Evolutionary conservation across 1,140 invertebrate genomes (phyloP).

Genomic region (Euwallacea fornicatus): DNA sequence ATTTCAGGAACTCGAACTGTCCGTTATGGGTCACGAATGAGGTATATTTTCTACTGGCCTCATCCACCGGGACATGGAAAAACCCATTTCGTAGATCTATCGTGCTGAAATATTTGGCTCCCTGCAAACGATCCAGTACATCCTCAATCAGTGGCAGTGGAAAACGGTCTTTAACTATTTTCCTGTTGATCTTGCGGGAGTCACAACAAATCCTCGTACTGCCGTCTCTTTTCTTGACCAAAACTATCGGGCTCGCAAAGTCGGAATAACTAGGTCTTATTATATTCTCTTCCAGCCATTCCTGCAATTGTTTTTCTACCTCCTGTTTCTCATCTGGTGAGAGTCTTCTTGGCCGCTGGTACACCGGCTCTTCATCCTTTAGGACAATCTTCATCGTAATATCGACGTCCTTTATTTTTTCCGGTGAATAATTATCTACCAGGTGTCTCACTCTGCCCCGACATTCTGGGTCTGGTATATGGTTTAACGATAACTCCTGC

Average conservation of each 20-base stretch:
- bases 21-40: constrained; percentile 43
- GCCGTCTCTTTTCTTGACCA: constrained; percentile 22
- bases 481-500: not conserved
- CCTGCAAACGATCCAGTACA: constrained; percentile 38
- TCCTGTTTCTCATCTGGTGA: constrained; percentile 39
- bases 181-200: constrained; percentile 55
- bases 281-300: constrained; percentile 39
- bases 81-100: constrained; percentile 52
- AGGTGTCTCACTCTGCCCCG: constrained; percentile 20
- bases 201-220: constrained; percentile 56
- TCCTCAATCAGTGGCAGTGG: constrained; percentile 45
- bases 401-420: constrained; percentile 23
- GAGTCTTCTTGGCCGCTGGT: constrained; percentile 46
- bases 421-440: constrained; percentile 25
- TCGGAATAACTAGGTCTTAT: constrained; percentile 49
- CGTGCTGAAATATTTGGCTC: constrained; percentile 39
- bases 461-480: not conserved
- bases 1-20: constrained; percentile 56
- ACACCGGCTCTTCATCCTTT: constrained; percentile 43
- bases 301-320: constrained; percentile 41
- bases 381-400: constrained; percentile 37
- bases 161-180: constrained; percentile 47
- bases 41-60: constrained; percentile 44
- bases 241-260: constrained; percentile 50
- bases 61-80: constrained; percentile 44